Evolutionary conservation across 2,888 invertebrate genomes (phyloP).

Genomic region (Cheilosia impressa): DNA sequence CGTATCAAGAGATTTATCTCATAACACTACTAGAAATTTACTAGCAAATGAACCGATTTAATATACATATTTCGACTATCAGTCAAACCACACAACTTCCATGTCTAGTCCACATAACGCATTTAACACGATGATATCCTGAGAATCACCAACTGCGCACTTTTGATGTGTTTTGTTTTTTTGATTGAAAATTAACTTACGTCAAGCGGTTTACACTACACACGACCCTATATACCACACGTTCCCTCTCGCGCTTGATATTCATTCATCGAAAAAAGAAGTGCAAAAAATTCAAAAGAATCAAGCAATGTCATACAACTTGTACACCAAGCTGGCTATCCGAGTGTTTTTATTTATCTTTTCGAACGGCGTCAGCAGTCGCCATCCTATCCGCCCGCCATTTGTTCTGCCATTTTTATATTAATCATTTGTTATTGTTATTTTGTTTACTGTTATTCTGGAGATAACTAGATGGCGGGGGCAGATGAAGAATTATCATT

Average conservation of each 20-base stretch:
- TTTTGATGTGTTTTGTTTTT: conserved; percentile 25
- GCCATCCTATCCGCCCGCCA: conserved; percentile 51
- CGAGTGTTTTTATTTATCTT: conserved; percentile 11
- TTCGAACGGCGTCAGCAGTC: conserved; percentile 39
- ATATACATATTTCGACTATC: background rate
- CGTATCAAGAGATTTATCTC: too few species aligned
- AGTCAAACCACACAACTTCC: conserved; percentile 5
- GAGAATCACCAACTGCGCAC: conserved; percentile 58
- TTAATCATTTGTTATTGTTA: conserved; percentile 62
- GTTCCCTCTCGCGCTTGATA: conserved; percentile 38
- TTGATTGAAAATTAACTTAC: conserved; percentile 49
- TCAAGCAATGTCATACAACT: background rate
- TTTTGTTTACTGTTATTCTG: conserved; percentile 51
- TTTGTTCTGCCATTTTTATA: conserved; percentile 52
- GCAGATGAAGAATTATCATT: conserved; percentile 28
- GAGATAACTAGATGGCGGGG: background rate
- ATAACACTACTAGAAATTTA: too few species aligned
- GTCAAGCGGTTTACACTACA: conserved; percentile 53
- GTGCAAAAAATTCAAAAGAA: conserved; percentile 17
- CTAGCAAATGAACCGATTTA: too few species aligned
- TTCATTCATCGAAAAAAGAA: conserved; percentile 42
- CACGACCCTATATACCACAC: conserved; percentile 47
- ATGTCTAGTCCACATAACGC: conserved; percentile 22
- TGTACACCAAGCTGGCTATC: conserved; percentile 5
- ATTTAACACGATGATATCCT: conserved; percentile 37